Conservation (phyloP, 2,113 vertebrate species). For the Oryzias curvinotus region DNA sequence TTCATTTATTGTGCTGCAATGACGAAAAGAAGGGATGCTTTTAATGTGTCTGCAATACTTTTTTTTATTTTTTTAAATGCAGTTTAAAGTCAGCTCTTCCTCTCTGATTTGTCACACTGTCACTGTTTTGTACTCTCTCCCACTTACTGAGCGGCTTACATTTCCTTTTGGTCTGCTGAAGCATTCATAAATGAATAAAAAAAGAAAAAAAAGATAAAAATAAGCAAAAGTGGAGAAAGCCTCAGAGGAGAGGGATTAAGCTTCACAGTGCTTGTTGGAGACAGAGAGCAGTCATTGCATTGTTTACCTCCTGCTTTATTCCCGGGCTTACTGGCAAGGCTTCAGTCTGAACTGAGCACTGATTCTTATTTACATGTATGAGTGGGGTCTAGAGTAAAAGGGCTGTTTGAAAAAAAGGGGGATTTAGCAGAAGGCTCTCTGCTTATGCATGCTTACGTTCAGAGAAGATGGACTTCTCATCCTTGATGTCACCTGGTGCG, state of each 20-base stretch:
- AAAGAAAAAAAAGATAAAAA: constrained; percentile 25
- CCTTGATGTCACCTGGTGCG: constrained; percentile 1
- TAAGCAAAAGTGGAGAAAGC: constrained; percentile 37
- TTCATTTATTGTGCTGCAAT: constrained; percentile 11
- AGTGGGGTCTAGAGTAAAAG: constrained; percentile 14
- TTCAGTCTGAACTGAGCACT: constrained; percentile 52
- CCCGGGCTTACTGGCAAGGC: constrained; percentile 42
- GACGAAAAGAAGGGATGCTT: constrained; percentile 20
- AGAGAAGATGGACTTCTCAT: constrained; percentile 1
- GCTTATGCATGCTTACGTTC: not conserved
- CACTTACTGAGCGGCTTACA: constrained; percentile 28
- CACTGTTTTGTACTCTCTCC: constrained; percentile 14
- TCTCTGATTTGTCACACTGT: constrained; percentile 37
- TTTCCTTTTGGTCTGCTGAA: constrained; percentile 50
- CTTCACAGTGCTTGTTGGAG: constrained; percentile 45
- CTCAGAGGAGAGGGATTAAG: constrained; percentile 41
- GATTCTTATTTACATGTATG: constrained; percentile 48
- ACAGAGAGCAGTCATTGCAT: constrained; percentile 33
- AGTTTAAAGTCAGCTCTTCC: constrained; percentile 34
- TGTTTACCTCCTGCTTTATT: constrained; percentile 60
- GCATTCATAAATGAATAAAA: constrained; percentile 43
- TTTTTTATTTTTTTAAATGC: constrained; percentile 8
- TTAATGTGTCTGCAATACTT: constrained; percentile 21
- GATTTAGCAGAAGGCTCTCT: constrained; percentile 21
- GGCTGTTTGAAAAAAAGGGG: constrained; percentile 10